Percentiles rank a stretch among this genome's conserved stretches.
Conservation (phyloP, 2,888 invertebrate species). For the Andrena dorsata region DNA sequence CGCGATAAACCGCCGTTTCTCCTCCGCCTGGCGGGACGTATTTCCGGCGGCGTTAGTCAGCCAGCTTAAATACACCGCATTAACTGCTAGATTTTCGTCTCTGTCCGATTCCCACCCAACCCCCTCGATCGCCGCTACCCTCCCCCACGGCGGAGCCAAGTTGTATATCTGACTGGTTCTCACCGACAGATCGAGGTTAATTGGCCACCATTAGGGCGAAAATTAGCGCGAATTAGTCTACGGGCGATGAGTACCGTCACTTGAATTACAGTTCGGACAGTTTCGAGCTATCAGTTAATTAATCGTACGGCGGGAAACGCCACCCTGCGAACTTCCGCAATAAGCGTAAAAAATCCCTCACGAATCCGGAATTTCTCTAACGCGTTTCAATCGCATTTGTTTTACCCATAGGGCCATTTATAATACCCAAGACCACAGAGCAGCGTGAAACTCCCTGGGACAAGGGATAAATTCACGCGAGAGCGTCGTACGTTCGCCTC, state of each 20-base stretch:
- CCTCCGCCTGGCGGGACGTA: constrained; percentile 63
- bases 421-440: neutral
- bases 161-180: constrained; percentile 70
- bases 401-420: neutral
- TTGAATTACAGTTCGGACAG: constrained; percentile 33
- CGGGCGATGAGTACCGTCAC: constrained; percentile 48
- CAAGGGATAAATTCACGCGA: neutral
- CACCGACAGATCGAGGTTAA: constrained; percentile 71
- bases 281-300: constrained; percentile 62
- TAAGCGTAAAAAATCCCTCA: neutral
- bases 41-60: constrained; percentile 77
- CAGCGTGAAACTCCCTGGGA: neutral
- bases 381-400: neutral
- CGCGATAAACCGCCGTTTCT: constrained; percentile 66
- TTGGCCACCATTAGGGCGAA: constrained; percentile 70
- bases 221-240: constrained; percentile 68
- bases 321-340: neutral
- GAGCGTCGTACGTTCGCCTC: neutral
- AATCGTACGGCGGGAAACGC: constrained; percentile 44
- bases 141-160: constrained; percentile 55
- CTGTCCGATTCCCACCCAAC: constrained; percentile 30
- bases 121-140: constrained; percentile 13
- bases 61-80: constrained; percentile 67
- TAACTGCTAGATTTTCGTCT: constrained; percentile 58
- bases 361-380: neutral